phyloP scores from a whole-genome alignment of 2,888 invertebrate genomes.

The Carcina quercana region DNA sequence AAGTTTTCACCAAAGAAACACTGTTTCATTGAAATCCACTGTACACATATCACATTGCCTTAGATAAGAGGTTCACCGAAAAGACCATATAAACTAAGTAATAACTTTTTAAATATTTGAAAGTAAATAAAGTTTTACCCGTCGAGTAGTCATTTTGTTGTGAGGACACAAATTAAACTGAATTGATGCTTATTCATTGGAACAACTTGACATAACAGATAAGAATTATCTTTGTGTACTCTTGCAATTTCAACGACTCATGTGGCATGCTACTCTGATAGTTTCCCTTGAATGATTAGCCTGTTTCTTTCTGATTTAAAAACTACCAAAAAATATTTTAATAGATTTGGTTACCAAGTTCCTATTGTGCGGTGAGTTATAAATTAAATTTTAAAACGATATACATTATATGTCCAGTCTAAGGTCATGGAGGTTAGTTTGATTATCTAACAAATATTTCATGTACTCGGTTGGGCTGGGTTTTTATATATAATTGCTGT shows the following conservation, averaged over 20 bases:
- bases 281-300: constrained; percentile 31
- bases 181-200: constrained; percentile 40
- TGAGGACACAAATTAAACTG: constrained; percentile 52
- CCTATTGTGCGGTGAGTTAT: constrained; percentile 15
- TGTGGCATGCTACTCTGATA: constrained; percentile 27
- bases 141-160: constrained; percentile 57
- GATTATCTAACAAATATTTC: constrained; percentile 44
- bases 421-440: constrained; percentile 55
- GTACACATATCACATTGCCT: no score
- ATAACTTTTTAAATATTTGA: no score
- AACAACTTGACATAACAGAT: constrained; percentile 53
- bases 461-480: neutral
- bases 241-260: constrained; percentile 29
- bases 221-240: constrained; percentile 43
- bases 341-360: no score
- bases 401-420: constrained; percentile 8
- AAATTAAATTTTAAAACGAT: constrained; percentile 11
- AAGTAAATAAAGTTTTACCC: constrained; percentile 40
- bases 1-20: no score
- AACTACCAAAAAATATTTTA: no score
- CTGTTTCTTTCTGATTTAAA: constrained; percentile 18
- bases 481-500: no score
- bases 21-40: no score
- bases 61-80: no score
- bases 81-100: no score